Evolutionary conservation across 2,888 invertebrate genomes (phyloP).

Genomic region (Drosophila niveifrons): DNA sequence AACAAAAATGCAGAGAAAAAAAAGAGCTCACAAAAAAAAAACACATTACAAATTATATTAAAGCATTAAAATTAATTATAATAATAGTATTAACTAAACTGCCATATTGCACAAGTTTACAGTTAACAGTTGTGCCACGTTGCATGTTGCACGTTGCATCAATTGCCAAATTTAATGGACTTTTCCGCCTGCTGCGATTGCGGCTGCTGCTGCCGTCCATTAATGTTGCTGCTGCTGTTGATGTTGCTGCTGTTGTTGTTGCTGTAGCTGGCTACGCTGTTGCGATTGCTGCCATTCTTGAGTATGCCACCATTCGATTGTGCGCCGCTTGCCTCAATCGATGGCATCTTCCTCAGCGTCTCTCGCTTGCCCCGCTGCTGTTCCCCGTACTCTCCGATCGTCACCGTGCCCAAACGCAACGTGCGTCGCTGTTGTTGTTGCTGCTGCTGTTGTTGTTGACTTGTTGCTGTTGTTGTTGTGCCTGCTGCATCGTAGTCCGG

Average conservation of each 20-base stretch:
- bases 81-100: conserved; percentile 37
- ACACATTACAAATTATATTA: conserved; percentile 11
- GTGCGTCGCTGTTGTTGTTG: conserved; percentile 84
- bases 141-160: conserved; percentile 20
- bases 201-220: conserved; percentile 29
- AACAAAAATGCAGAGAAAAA: conserved; percentile 48
- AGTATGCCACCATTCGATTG: conserved; percentile 86
- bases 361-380: conserved; percentile 82
- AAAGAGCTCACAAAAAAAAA: conserved; percentile 33
- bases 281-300: conserved; percentile 84
- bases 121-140: conserved; percentile 4
- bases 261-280: conserved; percentile 56
- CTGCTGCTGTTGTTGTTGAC: conserved; percentile 28
- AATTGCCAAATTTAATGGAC: conserved; percentile 84
- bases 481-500: conserved; percentile 76
- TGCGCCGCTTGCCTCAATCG: conserved; percentile 22
- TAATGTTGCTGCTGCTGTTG: conserved; percentile 40
- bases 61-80: neutral
- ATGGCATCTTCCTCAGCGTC: conserved; percentile 62
- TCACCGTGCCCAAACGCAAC: conserved; percentile 88
- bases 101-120: conserved; percentile 55
- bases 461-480: conserved; percentile 48
- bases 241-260: conserved; percentile 49
- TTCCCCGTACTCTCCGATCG: conserved; percentile 89
- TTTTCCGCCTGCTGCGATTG: conserved; percentile 77